Conservation (phyloP, 2,888 invertebrate species). For the Cacoxenus indagator region DNA sequence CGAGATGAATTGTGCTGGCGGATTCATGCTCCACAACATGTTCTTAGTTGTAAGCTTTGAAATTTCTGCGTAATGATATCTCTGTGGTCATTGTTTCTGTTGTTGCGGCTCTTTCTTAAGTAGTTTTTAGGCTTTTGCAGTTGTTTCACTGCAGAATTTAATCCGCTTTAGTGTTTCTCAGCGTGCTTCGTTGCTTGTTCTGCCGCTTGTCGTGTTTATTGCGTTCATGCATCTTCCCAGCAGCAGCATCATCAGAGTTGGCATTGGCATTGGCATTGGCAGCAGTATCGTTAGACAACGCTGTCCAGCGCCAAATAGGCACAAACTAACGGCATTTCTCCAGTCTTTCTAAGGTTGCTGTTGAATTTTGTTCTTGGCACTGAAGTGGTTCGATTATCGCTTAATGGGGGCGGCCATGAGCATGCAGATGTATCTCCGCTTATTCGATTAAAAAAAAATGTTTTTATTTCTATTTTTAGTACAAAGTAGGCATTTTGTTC, state of each 20-base stretch:
- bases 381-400: not conserved
- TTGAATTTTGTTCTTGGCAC: not conserved
- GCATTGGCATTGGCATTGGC: too few relatives aligned
- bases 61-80: conserved; percentile 62
- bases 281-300: not conserved
- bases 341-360: too few relatives aligned
- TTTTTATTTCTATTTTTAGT: too few relatives aligned
- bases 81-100: conserved; percentile 31
- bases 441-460: too few relatives aligned
- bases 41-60: conserved; percentile 38
- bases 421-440: too few relatives aligned
- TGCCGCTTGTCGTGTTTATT: not conserved
- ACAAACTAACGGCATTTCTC: not conserved
- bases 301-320: not conserved
- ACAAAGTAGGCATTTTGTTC: too few relatives aligned
- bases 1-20: not conserved
- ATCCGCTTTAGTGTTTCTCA: not conserved
- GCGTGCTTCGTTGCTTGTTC: not conserved
- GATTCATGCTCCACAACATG: not conserved
- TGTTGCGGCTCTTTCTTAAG: conserved; percentile 23
- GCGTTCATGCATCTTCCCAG: not conserved
- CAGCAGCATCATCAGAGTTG: not conserved
- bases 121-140: not conserved
- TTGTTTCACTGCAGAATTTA: too few relatives aligned
- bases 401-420: not conserved